These are phyloP conservation scores for Diadegma fenestrale DNA, from an alignment of 2,888 invertebrate species.

Conservation along the genomic window DNA sequence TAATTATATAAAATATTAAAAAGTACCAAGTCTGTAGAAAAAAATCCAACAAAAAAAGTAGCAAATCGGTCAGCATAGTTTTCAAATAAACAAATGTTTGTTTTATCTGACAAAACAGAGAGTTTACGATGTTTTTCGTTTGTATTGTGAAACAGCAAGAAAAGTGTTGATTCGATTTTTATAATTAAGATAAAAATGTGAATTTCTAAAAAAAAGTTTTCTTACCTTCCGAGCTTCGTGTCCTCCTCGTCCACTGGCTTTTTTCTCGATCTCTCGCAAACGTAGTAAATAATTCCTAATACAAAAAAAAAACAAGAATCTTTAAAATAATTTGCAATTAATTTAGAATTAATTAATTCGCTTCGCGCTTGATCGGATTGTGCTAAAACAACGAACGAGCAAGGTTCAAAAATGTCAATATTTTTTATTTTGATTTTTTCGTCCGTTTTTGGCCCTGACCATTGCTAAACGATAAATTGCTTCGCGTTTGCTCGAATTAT, in stretches of 20 bases:
- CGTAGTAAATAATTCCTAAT: slow-evolving; percentile 84
- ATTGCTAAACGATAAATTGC: too few species aligned
- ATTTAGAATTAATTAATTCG: too few species aligned
- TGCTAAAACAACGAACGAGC: too few species aligned
- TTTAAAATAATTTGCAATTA: not conserved
- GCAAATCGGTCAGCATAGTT: slow-evolving; percentile 56
- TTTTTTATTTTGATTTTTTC: too few species aligned
- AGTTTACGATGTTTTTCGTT: slow-evolving; percentile 19
- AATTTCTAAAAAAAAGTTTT: slow-evolving; percentile 35
- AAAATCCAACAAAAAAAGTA: slow-evolving; percentile 35
- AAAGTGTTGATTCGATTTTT: not conserved
- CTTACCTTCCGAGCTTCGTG: slow-evolving; percentile 94
- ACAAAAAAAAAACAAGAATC: not conserved
- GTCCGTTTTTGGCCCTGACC: too few species aligned
- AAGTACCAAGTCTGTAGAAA: slow-evolving; percentile 35
- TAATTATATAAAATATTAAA: slow-evolving; percentile 52
- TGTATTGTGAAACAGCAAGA: slow-evolving; percentile 16
- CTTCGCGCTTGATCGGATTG: too few species aligned
- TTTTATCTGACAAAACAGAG: not conserved
- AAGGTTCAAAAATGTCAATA: too few species aligned
- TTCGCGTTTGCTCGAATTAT: too few species aligned
- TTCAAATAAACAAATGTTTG: not conserved
- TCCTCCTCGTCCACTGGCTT: slow-evolving; percentile 92
- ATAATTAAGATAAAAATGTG: not conserved
- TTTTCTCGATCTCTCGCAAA: slow-evolving; percentile 86